Evolutionary conservation across 2,113 vertebrate species (phyloP).

Genomic region (Prietella phreatophila): DNA sequence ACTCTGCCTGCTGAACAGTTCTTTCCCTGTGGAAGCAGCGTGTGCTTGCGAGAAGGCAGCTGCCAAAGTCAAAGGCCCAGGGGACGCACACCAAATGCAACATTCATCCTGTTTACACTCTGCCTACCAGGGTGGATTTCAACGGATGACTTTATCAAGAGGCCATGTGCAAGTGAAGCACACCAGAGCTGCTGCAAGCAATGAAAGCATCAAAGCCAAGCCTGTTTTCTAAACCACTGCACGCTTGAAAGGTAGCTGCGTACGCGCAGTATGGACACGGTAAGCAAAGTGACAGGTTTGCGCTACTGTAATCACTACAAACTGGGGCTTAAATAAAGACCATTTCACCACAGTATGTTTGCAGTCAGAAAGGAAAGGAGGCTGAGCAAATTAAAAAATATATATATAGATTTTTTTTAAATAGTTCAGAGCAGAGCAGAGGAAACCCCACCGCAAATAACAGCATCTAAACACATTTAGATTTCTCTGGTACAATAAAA

Average conservation of each 20-base stretch:
- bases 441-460: conserved; percentile 45
- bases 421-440: background rate
- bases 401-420: no score
- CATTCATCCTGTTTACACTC: conserved; percentile 31
- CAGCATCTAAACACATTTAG: background rate
- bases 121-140: background rate
- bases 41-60: conserved; percentile 11
- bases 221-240: conserved; percentile 13
- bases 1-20: background rate
- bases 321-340: conserved; percentile 18
- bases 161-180: background rate
- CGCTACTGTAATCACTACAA: conserved; percentile 20
- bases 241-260: background rate
- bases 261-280: background rate
- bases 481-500: conserved; percentile 30
- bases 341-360: conserved; percentile 35
- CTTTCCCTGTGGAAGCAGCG: background rate
- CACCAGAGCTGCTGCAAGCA: background rate
- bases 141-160: conserved; percentile 3
- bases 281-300: conserved; percentile 9
- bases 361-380: conserved; percentile 29
- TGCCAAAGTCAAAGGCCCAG: conserved; percentile 7
- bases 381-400: conserved; percentile 20
- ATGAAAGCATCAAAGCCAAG: conserved; percentile 25
- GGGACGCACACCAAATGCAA: conserved; percentile 1